Base-by-base conservation (phyloP, 2,113 vertebrate genomes). In the Coregonus clupeaformis region DNA sequence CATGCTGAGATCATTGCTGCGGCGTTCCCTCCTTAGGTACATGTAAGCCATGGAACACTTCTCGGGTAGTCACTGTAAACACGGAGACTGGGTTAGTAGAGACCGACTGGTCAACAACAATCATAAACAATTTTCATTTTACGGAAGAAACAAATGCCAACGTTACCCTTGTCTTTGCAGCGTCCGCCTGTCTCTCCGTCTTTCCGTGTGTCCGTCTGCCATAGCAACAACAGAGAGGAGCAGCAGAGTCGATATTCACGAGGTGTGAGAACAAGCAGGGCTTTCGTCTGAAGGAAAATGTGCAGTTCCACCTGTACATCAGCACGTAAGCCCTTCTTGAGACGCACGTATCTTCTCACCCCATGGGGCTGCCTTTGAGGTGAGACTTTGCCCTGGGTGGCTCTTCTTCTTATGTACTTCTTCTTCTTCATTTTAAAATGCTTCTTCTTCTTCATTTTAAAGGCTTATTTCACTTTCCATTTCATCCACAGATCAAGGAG, bases 241-340 rank as follows among this genome's bases (percentile, higher is more conserved):
- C 93, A 96, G 5, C 95, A 95, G 66, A 96, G 80, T 98, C 96
- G 29, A 95, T 99, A 90, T 99, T 99, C 82, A 88, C 90, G 68
- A 92, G 77, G n/a, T 96, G 95, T 0, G 96, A 97, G 49, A 52
- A 52, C 66, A 94, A 92, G 18, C 92, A 95, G 0, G 97, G 97
- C 65, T 97, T 96, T 90, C 94, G 91, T 75, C 90, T 99, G 87
- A 97, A 95, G 91, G 97, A 99, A 71, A 96, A 94, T 0, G 96
- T 99, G 24, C 97, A 98, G 92, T 99, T 99, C 87, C 97, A 99
- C 75, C 94, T 99, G 68, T 99, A 99, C 81, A 99, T 99, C 93
- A 99, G 97, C 87, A 99, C 97, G 7, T 98, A n/a, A 97, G 2
- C 97, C 97, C 25, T 99, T 97, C 0, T n/a, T 97, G 97, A 29